Evolutionary conservation across 2,113 vertebrate genomes (phyloP), one percentile per base, ranked within the genome.

Genomic region (Microtus oregoni): DNA sequence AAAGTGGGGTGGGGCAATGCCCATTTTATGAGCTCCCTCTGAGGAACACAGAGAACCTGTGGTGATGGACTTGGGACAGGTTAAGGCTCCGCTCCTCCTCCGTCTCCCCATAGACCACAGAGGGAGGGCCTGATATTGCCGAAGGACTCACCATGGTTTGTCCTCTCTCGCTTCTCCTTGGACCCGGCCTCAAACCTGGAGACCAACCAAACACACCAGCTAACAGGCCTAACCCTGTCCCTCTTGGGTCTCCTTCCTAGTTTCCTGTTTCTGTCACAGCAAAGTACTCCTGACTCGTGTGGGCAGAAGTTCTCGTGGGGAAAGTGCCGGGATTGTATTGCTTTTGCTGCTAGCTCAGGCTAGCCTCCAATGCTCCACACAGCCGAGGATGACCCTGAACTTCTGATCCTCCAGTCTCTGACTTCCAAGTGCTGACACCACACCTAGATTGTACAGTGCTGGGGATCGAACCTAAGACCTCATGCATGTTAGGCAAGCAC

Each of bases 131-230:
- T 30, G 24, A 68, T 52, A 9, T 28, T 95, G 41, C 72, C 44
- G 0, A 11, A 81, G 76, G 50, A 70, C 26, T 14, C 0, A 0
- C 26, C 38, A 2, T 5, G 3, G 1, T 63, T 19, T 3, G 44
- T 61, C n/a, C 19, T 4, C 58, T 41, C 12, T 38, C 35, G 19
- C 28, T 1, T 41, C 15, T 85, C n/a, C 52, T 61, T 68, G 73
- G 50, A n/a, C 0, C 13, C 10, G 50, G 17, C 7, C 15, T 52
- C 26, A 3, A 22, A 9, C 4, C 13, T 86, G 55, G 35, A 93
- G 47, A n/a, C 50, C 22, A 63, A n/a, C 20, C 30, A 47, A 35
- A 38, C 55, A 5, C 47, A 35, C 30, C 15, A 4, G 0, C 7
- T 17, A 10, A 63, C 1, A 1, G 11, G 50, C 20, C 68, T 76